Conservation (phyloP, 2,113 vertebrate species). For the Upupa epops region DNA sequence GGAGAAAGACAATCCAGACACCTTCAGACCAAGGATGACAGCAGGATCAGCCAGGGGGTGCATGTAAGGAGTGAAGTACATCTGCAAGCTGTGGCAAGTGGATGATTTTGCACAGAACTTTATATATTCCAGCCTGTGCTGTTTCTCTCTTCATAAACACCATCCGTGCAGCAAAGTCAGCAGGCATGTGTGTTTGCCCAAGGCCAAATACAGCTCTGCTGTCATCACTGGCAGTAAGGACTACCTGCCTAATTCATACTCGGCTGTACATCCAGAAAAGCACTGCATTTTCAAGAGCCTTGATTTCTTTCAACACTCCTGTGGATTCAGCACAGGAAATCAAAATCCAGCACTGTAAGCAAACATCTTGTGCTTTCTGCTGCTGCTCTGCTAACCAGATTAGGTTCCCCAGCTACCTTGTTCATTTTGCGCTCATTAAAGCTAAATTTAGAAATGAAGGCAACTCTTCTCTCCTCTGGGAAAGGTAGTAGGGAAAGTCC, state of each 20-base stretch:
- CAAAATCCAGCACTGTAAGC: background rate
- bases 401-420: slow-evolving; percentile 34
- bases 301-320: background rate
- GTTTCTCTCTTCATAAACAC: background rate
- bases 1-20: background rate
- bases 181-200: background rate
- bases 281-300: background rate
- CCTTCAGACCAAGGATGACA: background rate
- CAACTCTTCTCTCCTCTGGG: slow-evolving; percentile 25
- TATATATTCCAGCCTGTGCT: background rate
- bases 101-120: background rate
- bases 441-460: slow-evolving; percentile 55
- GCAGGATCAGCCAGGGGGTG: background rate
- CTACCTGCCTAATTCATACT: background rate
- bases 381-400: slow-evolving; percentile 34
- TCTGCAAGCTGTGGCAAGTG: background rate
- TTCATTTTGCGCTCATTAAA: slow-evolving; percentile 43
- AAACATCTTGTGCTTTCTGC: slow-evolving; percentile 16
- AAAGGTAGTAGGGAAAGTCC: background rate
- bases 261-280: background rate
- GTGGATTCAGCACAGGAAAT: slow-evolving; percentile 18
- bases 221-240: background rate
- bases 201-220: slow-evolving; percentile 38
- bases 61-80: background rate
- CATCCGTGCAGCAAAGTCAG: slow-evolving; percentile 20